Evolutionary conservation across 2,888 invertebrate genomes (phyloP).

Genomic region (Choreutis nemorana): DNA sequence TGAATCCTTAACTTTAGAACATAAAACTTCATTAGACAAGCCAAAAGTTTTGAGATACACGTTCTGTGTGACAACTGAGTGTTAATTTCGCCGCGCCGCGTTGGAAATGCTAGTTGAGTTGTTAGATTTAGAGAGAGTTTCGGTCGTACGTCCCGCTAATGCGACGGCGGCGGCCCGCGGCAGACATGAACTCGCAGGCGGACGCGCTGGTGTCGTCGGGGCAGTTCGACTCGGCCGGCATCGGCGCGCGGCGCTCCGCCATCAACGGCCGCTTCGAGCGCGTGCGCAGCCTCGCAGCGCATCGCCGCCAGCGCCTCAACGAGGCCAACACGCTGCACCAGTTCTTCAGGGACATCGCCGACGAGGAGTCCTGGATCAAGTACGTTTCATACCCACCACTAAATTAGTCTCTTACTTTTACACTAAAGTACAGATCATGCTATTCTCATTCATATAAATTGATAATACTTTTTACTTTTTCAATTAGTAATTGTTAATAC

Average conservation of each 20-base stretch:
- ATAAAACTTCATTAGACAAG: too few species aligned
- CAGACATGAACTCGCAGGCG: conserved; percentile 94
- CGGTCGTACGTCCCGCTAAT: too few species aligned
- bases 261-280: conserved; percentile 98
- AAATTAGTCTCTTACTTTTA: too few species aligned
- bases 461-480: background rate
- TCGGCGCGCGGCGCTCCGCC: conserved; percentile 92
- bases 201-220: conserved; percentile 95
- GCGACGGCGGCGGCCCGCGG: conserved; percentile 3
- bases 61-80: conserved; percentile 4
- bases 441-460: too few species aligned
- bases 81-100: too few species aligned
- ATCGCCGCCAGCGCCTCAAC: conserved; percentile 89
- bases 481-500: background rate
- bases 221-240: conserved; percentile 96
- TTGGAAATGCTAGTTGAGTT: too few species aligned
- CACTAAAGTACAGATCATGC: too few species aligned
- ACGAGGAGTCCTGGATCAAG: conserved; percentile 99
- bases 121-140: too few species aligned
- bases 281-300: conserved; percentile 90
- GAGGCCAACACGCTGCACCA: conserved; percentile 98
- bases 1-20: too few species aligned
- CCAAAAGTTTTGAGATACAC: background rate
- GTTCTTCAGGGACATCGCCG: conserved; percentile 99
- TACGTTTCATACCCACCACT: conserved; percentile 22